Evolutionary conservation across 2,113 vertebrate species (phyloP), one percentile per base, ranked within the genome.

Genomic region (Uria aalge): DNA sequence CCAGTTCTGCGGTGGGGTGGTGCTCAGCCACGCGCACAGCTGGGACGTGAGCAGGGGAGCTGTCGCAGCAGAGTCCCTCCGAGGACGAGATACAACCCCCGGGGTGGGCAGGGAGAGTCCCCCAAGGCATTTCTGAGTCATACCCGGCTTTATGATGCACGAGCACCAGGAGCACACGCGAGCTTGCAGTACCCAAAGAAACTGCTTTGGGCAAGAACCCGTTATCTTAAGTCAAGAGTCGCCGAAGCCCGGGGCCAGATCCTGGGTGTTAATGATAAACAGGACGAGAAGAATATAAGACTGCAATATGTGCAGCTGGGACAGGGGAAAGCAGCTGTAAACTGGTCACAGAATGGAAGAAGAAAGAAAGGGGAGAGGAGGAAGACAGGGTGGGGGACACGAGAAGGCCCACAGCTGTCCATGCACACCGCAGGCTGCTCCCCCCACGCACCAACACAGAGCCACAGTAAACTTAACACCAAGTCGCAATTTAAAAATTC

Each of bases 401-500:
- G 4, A 53, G 17, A 40, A 80, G 19, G 10, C 60, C 86, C 79
- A 18, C 1, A 1, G 60, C 52, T 26, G 47, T 26, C 71, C 27
- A 13, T 1, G 47, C 43, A 36, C 21, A 2, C 40, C 16, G 1
- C 69, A 38, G 78, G 78, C 90, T 48, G 45, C 47, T 89, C 55
- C 56, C n/a, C 3, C 0, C 63, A n/a, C 4, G 0, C 88, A 32
- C 48, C 92, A 47, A 13, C 59, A 21, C 57, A 60, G 36, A 82
- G 36, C 50, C 91, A 91, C 92, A 75, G 86, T 95, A 97, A 97
- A 98, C 79, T 94, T 96, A 96, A 71, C 95, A 96, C 96, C 79
- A 36, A 85, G 89, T 34, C 30, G 9, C 94, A 82, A 56, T 32
- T 95, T 86, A 94, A 96, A 97, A 90, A 95, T 82, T 75, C 96